These are phyloP conservation scores for Drosophila grimshawi DNA, from an alignment of 1,140 invertebrate species.

Conservation along the genomic window DNA sequence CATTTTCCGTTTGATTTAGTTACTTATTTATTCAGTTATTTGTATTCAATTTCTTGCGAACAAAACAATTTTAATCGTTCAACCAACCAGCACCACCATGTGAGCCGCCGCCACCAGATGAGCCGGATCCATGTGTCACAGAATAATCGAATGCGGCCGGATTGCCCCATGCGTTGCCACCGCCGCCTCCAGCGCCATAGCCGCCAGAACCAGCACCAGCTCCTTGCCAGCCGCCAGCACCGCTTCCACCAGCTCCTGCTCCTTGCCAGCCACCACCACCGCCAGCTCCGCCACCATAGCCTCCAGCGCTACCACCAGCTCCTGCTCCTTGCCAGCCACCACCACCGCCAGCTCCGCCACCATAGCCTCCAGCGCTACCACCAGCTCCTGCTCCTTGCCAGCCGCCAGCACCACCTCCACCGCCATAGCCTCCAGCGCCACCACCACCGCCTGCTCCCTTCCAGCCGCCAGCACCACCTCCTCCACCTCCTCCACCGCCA, in stretches of 20 bases:
- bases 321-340: conserved; percentile 38
- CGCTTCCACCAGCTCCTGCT: conserved; percentile 26
- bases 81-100: conserved; percentile 70
- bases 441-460: conserved; percentile 26
- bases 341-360: conserved; percentile 16
- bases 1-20: too few relatives aligned
- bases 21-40: conserved; percentile 20
- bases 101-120: conserved; percentile 28
- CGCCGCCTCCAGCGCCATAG: conserved; percentile 37
- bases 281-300: conserved; percentile 19
- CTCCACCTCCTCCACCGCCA: too few relatives aligned
- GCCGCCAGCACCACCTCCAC: conserved; percentile 28
- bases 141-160: conserved; percentile 71
- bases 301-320: conserved; percentile 17
- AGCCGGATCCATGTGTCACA: conserved; percentile 44
- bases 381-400: conserved; percentile 9
- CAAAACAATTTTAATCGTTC: conserved; percentile 53
- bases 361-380: conserved; percentile 26
- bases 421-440: conserved; percentile 12
- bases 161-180: conserved; percentile 66
- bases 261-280: conserved; percentile 46
- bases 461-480: conserved; percentile 31
- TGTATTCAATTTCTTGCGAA: not conserved
- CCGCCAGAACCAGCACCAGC: conserved; percentile 19
- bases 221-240: conserved; percentile 3